phyloP scores from a whole-genome alignment of 2,888 invertebrate species.

The Sesia apiformis region DNA sequence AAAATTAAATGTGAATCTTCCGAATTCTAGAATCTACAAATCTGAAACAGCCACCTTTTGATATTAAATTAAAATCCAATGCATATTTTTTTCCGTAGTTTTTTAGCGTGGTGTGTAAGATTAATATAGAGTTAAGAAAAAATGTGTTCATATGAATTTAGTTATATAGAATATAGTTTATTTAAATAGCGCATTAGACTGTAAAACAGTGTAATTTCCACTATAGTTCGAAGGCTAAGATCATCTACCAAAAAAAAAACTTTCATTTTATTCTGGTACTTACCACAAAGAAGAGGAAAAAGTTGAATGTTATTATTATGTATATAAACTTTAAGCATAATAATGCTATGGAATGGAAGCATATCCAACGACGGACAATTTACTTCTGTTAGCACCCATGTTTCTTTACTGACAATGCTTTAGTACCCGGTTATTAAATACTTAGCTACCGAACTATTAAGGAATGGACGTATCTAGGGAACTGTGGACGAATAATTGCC shows the following conservation, averaged over 20 bases:
- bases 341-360: too few relatives aligned
- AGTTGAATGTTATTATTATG: too few relatives aligned
- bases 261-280: too few relatives aligned
- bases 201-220: slow-evolving; percentile 60
- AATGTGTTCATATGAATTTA: slow-evolving; percentile 74
- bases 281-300: too few relatives aligned
- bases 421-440: neutral
- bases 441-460: neutral
- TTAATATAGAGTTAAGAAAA: slow-evolving; percentile 60
- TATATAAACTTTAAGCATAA: too few relatives aligned
- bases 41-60: too few relatives aligned
- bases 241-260: neutral
- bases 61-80: too few relatives aligned
- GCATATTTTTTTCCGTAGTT: slow-evolving; percentile 29
- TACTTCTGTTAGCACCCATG: too few relatives aligned
- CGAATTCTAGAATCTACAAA: too few relatives aligned
- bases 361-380: too few relatives aligned
- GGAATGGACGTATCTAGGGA: neutral
- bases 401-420: too few relatives aligned
- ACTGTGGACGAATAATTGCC: neutral
- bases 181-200: slow-evolving; percentile 49
- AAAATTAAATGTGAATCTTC: too few relatives aligned
- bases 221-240: slow-evolving; percentile 11
- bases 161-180: slow-evolving; percentile 59
- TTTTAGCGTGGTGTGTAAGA: slow-evolving; percentile 47